Evolutionary conservation across 2,113 vertebrate species (phyloP), one percentile per base, ranked within the genome.

Genomic region (Leptodactylus fuscus): DNA sequence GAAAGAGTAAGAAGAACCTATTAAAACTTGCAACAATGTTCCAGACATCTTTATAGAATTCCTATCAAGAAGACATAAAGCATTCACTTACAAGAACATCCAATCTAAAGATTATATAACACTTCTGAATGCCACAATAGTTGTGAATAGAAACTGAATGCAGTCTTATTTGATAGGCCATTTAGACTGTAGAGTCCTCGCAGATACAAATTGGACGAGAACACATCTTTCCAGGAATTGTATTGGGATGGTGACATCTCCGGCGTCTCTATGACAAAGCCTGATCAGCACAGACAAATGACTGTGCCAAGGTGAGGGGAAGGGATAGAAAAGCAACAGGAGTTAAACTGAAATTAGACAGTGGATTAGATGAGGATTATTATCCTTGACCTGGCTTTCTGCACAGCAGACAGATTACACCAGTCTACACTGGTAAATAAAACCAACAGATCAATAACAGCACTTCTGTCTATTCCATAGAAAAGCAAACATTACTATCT

Each of bases 341-440:
- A 87, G 76, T 89, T 91, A 88, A 89, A 77, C 85, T 81, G 88
- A 90, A 90, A 91, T 91, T 88, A 93, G 90, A 91, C 0, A 90
- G 82, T 90, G 88, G 89, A 91, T 92, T 92, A 91, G 88, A 1
- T 78, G 7, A 44, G 85, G 89, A 88, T 91, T 91, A 93, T 90
- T 88, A 89, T 88, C 88, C 85, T 87, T 91, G 89, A 89, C 89
- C 87, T 88, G 88, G 88, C 88, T 89, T 88, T 89, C 86, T 82
- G 82, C 74, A 12, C 46, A 75, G 85, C 87, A 87, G 84, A 58
- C 83, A 87, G 88, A 87, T 89, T 83, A 85, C 86, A 85, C 73
- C 15, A 81, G 87, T 87, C 77, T 85, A 85, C 82, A 46, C 0
- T 41, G 36, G 51, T 69, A 87, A 49, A 88, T n/a, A 75, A 90